These are phyloP conservation scores for Channa maculata DNA, from an alignment of 2,113 vertebrate species.

Conservation along the genomic window DNA sequence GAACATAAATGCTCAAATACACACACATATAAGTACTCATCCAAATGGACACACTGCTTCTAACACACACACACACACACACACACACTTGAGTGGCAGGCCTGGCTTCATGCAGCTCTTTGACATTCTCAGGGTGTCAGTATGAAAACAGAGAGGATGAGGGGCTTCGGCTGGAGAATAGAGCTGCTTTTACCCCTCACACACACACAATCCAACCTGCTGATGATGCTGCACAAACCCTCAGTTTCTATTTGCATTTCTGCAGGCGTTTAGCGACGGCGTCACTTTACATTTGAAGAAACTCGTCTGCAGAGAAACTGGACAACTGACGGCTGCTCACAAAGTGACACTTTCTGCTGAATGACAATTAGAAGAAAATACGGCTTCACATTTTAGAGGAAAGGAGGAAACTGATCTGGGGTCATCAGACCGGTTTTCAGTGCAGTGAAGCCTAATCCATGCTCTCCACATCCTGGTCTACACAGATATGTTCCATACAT, in stretches of 20 bases:
- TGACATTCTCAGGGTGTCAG: constrained; percentile 58
- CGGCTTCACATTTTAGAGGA: too few species aligned
- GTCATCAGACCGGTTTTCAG: too few species aligned
- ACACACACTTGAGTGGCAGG: constrained; percentile 44
- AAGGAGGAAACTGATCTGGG: too few species aligned
- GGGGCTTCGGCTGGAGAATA: constrained; percentile 53
- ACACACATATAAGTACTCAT: constrained; percentile 23
- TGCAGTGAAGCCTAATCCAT: too few species aligned
- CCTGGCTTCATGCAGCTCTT: constrained; percentile 45
- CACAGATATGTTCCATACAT: too few species aligned
- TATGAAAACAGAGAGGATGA: constrained; percentile 62
- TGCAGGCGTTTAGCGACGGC: neutral
- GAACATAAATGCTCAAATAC: neutral
- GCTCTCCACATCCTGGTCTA: too few species aligned
- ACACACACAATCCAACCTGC: constrained; percentile 14
- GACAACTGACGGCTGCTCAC: constrained; percentile 17
- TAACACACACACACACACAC: neutral
- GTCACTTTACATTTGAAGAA: constrained; percentile 13
- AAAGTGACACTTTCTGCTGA: neutral
- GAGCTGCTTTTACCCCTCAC: constrained; percentile 29
- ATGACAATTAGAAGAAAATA: too few species aligned
- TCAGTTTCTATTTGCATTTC: constrained; percentile 17
- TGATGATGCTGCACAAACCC: constrained; percentile 15
- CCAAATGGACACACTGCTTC: neutral
- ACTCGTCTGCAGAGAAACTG: neutral